phyloP scores from a whole-genome alignment of 2,888 invertebrate genomes.

The Ommatoiulus sabulosus region DNA sequence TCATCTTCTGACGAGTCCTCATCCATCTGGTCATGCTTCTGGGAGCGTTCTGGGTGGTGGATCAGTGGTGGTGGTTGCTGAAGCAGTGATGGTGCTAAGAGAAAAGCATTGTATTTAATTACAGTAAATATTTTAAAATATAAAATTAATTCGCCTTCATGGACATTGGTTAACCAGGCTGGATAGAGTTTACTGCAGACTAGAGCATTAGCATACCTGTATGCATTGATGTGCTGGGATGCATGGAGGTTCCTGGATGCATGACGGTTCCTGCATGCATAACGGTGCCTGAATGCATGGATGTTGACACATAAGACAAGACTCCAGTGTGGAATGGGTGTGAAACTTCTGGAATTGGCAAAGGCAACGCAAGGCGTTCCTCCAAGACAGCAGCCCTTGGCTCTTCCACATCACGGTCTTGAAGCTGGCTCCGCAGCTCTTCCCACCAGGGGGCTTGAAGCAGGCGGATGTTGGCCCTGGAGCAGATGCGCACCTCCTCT shows the following conservation, averaged over 20 bases:
- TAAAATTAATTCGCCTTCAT: no score
- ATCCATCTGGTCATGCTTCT: slow-evolving; percentile 75
- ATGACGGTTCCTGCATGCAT: no score
- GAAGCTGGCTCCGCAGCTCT: slow-evolving; percentile 77
- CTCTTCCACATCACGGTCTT: slow-evolving; percentile 53
- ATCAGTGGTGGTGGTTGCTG: slow-evolving; percentile 62
- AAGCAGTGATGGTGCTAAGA: slow-evolving; percentile 73
- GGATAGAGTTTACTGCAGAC: no score
- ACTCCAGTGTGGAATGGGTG: background rate
- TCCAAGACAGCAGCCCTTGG: background rate
- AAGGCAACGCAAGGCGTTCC: slow-evolving; percentile 61
- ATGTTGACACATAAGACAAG: no score
- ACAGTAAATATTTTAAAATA: background rate
- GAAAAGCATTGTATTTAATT: no score
- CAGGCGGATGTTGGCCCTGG: slow-evolving; percentile 89
- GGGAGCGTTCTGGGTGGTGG: slow-evolving; percentile 67
- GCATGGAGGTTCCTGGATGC: no score
- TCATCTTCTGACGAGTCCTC: slow-evolving; percentile 74
- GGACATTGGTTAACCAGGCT: no score
- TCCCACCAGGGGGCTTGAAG: slow-evolving; percentile 97
- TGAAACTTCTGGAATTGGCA: background rate
- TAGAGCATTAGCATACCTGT: no score
- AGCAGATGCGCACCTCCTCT: slow-evolving; percentile 76
- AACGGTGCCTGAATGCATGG: no score
- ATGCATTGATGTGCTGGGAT: no score